Conservation (phyloP, 2,888 invertebrate genomes). For the Spilarctia lutea region DNA sequence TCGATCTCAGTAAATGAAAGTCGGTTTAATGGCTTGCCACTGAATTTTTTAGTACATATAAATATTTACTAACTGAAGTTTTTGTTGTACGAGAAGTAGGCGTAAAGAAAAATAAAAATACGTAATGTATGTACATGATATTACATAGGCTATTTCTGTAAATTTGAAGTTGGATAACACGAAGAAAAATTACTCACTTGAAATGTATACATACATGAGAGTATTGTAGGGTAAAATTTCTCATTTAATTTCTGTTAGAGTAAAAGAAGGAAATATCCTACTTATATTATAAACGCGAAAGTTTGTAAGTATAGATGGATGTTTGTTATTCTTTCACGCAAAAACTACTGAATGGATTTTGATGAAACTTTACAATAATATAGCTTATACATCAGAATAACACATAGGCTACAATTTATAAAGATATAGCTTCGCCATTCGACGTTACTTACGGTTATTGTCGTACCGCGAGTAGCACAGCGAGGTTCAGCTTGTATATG, state of each 20-base stretch:
- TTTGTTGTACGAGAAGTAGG: constrained; percentile 5
- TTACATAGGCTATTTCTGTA: neutral
- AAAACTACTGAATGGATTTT: no score
- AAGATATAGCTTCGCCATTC: no score
- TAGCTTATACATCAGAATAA: no score
- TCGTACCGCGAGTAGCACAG: no score
- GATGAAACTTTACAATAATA: no score
- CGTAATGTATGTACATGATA: no score
- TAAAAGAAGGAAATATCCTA: neutral
- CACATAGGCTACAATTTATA: no score
- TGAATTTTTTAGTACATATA: constrained; percentile 47
- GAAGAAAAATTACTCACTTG: neutral
- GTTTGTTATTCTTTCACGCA: no score
- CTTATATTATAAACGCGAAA: no score
- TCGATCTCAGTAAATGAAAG: constrained; percentile 41
- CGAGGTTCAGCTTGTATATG: no score
- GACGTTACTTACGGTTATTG: no score
- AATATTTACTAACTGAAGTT: constrained; percentile 20
- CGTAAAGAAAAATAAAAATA: neutral
- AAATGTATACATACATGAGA: neutral
- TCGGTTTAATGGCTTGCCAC: constrained; percentile 35
- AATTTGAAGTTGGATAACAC: neutral
- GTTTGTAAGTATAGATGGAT: no score
- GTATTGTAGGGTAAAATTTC: neutral
- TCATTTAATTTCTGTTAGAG: neutral